Evolutionary conservation across 2,888 invertebrate genomes (phyloP), one percentile per base, ranked within the genome.

Genomic region (Eupithecia centaureata): DNA sequence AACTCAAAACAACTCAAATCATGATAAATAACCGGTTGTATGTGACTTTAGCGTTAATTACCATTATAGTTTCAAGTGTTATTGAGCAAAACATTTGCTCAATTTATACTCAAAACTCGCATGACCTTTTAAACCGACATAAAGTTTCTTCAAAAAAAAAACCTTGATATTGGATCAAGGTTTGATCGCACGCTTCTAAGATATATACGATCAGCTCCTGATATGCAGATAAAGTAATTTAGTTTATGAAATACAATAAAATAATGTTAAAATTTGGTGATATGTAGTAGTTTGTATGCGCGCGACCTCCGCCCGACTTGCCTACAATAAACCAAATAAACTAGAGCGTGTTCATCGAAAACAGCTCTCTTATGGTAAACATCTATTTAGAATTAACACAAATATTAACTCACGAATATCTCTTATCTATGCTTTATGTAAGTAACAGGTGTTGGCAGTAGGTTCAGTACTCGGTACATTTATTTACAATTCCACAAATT

Each of bases 401-500:
- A 87, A 68, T 65, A 13, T 80, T 83, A 89, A 90, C 89, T 83
- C 90, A 89, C 88, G 85, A 86, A 83, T 87, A 89, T 88, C 77
- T 81, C 90, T 89, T 88, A 90, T 81, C 80, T 83, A 84, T 77
- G 79, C 74, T 77, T 73, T 78, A 80, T 77, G 78, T 79, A 77
- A 82, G 80, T 79, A 89, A 89, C 85, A 89, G 86, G 89, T 86
- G 85, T 89, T 92, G 92, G 92, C 92, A 92, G 92, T 92, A 88
- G 84, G 82, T 83, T 90, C 91, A 91, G 91, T 91, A 83, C 90
- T 79, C 81, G 80, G 83, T 80, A 83, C 82, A 83, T 82, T 73
- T 78, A 78, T 78, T 68, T 75, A 74, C 68, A 76, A 78, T 82
- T 83, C 79, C 78, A 82, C 84, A 82, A 81, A 82, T 76, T 74